A percentile compares a stretch with the other conserved stretches of the same genome.
Conservation (phyloP, 1,140 invertebrate species). For the Drosophila albomicans region DNA sequence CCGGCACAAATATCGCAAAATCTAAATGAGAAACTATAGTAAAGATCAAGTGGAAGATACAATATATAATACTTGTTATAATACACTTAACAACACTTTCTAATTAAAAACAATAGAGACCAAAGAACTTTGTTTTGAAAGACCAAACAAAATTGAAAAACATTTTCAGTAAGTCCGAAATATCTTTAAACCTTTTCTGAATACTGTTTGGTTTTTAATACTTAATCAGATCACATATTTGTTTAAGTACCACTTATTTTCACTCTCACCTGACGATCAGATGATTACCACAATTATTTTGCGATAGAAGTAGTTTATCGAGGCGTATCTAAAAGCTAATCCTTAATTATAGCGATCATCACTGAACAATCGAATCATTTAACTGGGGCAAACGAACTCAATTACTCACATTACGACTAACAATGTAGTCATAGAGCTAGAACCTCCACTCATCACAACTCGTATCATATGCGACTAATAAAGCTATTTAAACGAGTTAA, state of each 20-base stretch:
- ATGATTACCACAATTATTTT: neutral
- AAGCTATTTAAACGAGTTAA: conserved; percentile 77
- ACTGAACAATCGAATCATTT: neutral
- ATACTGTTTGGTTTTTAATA: no score
- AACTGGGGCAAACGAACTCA: conserved; percentile 22
- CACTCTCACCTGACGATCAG: neutral
- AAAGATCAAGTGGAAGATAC: neutral
- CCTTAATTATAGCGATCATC: conserved; percentile 1
- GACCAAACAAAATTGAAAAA: no score
- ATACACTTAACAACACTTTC: neutral
- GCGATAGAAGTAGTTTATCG: neutral
- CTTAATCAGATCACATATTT: no score
- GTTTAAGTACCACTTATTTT: no score
- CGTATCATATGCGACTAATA: conserved; percentile 71
- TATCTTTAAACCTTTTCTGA: neutral
- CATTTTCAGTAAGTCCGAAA: no score
- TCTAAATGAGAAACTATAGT: conserved; percentile 1
- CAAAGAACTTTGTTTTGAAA: no score
- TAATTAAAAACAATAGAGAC: no score
- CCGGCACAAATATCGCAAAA: conserved; percentile 1
- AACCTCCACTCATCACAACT: conserved; percentile 9
- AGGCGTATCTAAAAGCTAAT: neutral
- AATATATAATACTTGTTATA: neutral
- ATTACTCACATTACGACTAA: conserved; percentile 22
- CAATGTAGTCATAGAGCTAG: conserved; percentile 26